Percentiles rank a stretch among this genome's conserved stretches.
Evolutionary conservation across 2,888 invertebrate species (phyloP).

Genomic region (Agonopterix heracliana): DNA sequence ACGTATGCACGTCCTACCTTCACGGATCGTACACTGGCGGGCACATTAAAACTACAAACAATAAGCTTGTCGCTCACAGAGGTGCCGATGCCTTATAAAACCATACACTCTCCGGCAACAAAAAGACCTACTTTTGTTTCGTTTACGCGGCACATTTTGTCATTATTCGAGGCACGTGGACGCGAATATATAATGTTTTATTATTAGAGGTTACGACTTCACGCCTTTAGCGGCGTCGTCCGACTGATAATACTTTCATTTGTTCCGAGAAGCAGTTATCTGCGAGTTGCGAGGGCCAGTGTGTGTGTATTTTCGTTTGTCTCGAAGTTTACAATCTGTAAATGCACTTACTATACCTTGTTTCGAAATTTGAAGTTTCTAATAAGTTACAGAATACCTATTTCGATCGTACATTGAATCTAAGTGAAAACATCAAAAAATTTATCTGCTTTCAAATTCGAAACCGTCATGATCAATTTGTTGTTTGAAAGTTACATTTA

Average conservation of each 20-base stretch:
- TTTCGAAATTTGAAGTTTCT: not conserved
- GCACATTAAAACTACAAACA: conserved; percentile 23
- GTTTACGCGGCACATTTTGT: conserved; percentile 55
- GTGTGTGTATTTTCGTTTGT: conserved; percentile 16
- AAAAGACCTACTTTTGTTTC: conserved; percentile 63
- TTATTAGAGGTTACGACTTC: conserved; percentile 68
- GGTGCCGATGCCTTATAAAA: conserved; percentile 60
- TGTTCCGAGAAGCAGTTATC: conserved; percentile 67
- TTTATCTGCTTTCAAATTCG: too few species aligned
- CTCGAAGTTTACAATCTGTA: conserved; percentile 26
- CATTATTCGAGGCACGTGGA: conserved; percentile 70
- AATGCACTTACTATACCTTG: conserved; percentile 8
- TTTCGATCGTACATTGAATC: too few species aligned
- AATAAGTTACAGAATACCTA: too few species aligned
- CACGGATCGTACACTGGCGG: conserved; percentile 1
- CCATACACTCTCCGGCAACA: conserved; percentile 37
- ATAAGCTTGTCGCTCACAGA: conserved; percentile 28
- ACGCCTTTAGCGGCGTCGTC: conserved; percentile 58
- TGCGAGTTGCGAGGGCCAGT: conserved; percentile 11
- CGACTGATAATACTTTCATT: conserved; percentile 69
- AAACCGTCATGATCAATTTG: too few species aligned
- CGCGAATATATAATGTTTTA: conserved; percentile 73
- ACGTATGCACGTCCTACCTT: conserved; percentile 7
- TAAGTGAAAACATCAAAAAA: too few species aligned
- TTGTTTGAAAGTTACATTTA: too few species aligned